Conservation (phyloP, 2,888 invertebrate genomes). For the Tolmerus cingulatus region DNA sequence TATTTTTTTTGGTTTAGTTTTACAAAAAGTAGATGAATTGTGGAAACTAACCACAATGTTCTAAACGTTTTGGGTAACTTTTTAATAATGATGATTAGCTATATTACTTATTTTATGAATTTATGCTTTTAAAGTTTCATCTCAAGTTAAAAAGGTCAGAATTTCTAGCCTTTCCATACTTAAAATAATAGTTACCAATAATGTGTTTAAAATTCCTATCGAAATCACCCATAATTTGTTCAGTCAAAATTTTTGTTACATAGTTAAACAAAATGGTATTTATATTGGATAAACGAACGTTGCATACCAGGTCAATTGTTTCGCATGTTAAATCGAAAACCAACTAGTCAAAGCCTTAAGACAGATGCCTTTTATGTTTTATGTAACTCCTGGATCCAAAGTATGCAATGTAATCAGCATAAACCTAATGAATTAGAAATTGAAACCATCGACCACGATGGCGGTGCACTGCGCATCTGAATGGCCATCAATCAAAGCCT, state of each 20-base stretch:
- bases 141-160: too few species aligned
- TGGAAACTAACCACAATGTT: too few species aligned
- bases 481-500: not conserved
- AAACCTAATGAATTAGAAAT: not conserved
- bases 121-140: too few species aligned
- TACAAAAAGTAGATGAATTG: too few species aligned
- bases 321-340: not conserved
- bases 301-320: not conserved
- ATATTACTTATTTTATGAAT: too few species aligned
- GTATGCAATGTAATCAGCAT: not conserved
- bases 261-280: not conserved
- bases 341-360: not conserved
- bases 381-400: not conserved
- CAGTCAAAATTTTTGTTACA: not conserved
- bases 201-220: too few species aligned
- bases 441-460: not conserved
- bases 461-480: not conserved
- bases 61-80: too few species aligned
- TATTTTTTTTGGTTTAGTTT: too few species aligned
- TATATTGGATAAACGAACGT: not conserved
- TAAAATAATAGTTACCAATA: too few species aligned
- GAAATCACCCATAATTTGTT: not conserved
- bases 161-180: too few species aligned
- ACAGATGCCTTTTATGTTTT: not conserved
- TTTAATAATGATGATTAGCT: too few species aligned